Evolutionary conservation across 2,797 vertebrate species (phyloP).

Genomic region (Rhinatrema bivittatum): DNA sequence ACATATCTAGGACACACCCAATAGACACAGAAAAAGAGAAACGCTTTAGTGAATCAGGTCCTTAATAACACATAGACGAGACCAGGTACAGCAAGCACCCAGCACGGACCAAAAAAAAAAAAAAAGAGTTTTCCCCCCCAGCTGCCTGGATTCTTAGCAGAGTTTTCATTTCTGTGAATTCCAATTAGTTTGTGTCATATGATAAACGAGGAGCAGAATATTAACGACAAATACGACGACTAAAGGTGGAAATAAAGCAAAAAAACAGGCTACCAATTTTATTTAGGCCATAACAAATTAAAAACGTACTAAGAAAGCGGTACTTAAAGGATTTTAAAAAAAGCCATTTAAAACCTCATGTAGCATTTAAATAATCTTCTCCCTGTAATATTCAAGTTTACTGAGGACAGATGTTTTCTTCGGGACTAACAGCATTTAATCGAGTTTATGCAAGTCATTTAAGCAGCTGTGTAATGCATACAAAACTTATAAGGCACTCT

Average conservation of each 20-base stretch:
- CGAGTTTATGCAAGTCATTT: not conserved
- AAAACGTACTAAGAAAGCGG: not conserved
- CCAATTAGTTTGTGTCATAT: conserved; percentile 45
- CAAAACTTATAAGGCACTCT: too few relatives aligned
- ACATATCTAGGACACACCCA: too few relatives aligned
- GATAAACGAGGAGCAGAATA: conserved; percentile 42
- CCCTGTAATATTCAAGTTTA: too few relatives aligned
- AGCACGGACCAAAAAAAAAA: not conserved
- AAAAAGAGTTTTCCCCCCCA: conserved; percentile 9
- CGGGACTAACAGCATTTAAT: not conserved
- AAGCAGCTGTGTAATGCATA: not conserved
- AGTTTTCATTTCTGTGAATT: conserved; percentile 45
- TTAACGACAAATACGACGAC: conserved; percentile 20
- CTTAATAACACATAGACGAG: not conserved
- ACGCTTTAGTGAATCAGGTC: too few relatives aligned
- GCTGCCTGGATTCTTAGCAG: conserved; percentile 14
- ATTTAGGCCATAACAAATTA: not conserved
- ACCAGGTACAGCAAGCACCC: conserved; percentile 3
- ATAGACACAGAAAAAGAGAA: too few relatives aligned
- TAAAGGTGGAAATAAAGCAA: not conserved
- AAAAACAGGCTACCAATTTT: not conserved
- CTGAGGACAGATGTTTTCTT: too few relatives aligned
- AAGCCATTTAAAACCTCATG: not conserved
- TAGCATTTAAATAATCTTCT: not conserved
- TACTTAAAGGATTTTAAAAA: not conserved